These are phyloP conservation scores for Octodon degus DNA, from an alignment of 2,113 vertebrate genomes.

Conservation along the genomic window DNA sequence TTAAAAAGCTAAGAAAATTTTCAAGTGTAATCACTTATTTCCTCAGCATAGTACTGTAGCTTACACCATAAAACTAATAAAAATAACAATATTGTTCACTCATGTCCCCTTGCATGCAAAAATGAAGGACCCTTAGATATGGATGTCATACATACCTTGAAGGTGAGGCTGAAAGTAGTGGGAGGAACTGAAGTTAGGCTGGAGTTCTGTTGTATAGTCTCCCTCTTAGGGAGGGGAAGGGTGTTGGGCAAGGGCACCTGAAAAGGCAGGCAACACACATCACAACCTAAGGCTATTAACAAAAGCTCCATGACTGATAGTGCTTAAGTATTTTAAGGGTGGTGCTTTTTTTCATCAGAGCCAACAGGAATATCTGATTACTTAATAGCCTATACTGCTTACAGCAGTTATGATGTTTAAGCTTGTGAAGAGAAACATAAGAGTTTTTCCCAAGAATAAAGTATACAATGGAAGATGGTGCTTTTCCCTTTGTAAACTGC, in stretches of 20 bases:
- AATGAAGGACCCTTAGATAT: conserved; percentile 84
- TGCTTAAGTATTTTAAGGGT: conserved; percentile 75
- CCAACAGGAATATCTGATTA: neutral
- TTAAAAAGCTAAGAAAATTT: conserved; percentile 23
- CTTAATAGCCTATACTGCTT: neutral
- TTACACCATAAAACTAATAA: conserved; percentile 21
- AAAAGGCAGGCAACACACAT: conserved; percentile 88
- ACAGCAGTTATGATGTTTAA: neutral
- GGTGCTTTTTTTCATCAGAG: conserved; percentile 75
- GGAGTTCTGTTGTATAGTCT: conserved; percentile 96
- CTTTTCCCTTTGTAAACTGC: neutral
- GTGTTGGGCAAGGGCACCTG: conserved; percentile 97
- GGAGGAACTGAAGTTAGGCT: conserved; percentile 97
- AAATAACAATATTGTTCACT: conserved; percentile 55
- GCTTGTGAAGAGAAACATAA: neutral
- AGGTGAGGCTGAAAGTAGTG: conserved; percentile 97
- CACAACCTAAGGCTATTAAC: conserved; percentile 85
- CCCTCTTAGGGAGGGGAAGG: conserved; percentile 94
- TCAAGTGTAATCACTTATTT: neutral
- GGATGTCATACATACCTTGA: conserved; percentile 92
- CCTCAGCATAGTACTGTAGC: neutral
- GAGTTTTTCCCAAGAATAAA: neutral
- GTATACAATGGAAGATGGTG: neutral
- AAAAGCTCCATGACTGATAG: conserved; percentile 81
- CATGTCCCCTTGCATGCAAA: conserved; percentile 84